phyloP scores from a whole-genome alignment of 2,888 invertebrate genomes.

The Trichopria drosophilae region DNA sequence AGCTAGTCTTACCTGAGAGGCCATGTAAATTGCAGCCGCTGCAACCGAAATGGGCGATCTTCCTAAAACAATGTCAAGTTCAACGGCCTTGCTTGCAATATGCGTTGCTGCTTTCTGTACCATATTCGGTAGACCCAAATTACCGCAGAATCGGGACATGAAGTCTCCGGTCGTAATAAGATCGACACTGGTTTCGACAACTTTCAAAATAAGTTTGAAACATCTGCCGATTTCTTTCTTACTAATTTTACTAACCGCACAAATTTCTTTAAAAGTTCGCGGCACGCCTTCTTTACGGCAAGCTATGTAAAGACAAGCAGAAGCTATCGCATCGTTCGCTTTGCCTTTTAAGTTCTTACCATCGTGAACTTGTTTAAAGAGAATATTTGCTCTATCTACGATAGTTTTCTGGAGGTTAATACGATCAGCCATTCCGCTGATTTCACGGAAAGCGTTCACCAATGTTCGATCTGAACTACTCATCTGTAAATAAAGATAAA shows the following conservation, averaged over 20 bases:
- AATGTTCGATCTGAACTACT: constrained; percentile 94
- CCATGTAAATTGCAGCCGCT: constrained; percentile 99
- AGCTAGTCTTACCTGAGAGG: constrained; percentile 85
- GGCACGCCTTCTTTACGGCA: constrained; percentile 99
- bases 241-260: constrained; percentile 97
- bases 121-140: constrained; percentile 85
- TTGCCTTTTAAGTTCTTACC: constrained; percentile 94
- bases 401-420: constrained; percentile 97
- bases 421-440: constrained; percentile 96
- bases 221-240: constrained; percentile 99
- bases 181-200: constrained; percentile 94
- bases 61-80: constrained; percentile 95
- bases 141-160: constrained; percentile 98
- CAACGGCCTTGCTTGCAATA: constrained; percentile 95
- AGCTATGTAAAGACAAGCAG: constrained; percentile 98
- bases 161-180: constrained; percentile 98
- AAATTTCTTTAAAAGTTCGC: constrained; percentile 98
- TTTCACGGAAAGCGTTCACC: constrained; percentile 95
- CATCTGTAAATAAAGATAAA: constrained; percentile 68
- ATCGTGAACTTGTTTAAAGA: constrained; percentile 98
- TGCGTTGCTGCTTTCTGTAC: constrained; percentile 93
- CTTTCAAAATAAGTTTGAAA: constrained; percentile 95
- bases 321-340: constrained; percentile 97
- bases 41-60: constrained; percentile 98
- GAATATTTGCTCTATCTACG: constrained; percentile 91